Conservation (phyloP, 2,888 invertebrate genomes). For the Amblyteles armatorius region DNA sequence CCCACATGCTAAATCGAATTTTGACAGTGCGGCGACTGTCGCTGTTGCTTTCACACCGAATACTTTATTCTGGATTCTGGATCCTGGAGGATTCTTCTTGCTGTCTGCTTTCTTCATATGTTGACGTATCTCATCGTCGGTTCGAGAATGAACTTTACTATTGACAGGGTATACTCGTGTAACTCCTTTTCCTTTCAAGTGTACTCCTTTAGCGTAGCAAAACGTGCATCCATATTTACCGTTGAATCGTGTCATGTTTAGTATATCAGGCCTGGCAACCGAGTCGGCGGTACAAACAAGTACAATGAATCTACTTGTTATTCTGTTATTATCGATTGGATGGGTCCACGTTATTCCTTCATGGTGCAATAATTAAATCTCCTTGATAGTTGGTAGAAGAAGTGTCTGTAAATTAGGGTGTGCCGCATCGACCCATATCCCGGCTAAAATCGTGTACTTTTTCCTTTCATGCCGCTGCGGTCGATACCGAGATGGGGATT, state of each 20-base stretch:
- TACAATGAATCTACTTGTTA: slow-evolving; percentile 52
- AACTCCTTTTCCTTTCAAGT: neutral
- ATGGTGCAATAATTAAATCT: slow-evolving; percentile 29
- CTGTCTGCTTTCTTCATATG: slow-evolving; percentile 25
- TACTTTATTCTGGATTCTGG: neutral
- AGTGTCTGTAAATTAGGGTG: slow-evolving; percentile 37
- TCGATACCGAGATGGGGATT: no score
- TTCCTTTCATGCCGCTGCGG: slow-evolving; percentile 16
- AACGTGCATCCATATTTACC: slow-evolving; percentile 37
- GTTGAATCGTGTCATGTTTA: slow-evolving; percentile 58
- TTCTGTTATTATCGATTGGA: neutral
- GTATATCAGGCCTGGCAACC: slow-evolving; percentile 40
- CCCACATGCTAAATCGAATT: slow-evolving; percentile 24
- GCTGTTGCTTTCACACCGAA: slow-evolving; percentile 22
- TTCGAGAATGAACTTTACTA: neutral
- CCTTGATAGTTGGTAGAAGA: slow-evolving; percentile 16
- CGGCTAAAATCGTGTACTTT: slow-evolving; percentile 53
- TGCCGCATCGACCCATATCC: slow-evolving; percentile 56
- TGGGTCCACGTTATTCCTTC: slow-evolving; percentile 52
- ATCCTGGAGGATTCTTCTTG: no score
- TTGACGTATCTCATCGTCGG: slow-evolving; percentile 25
- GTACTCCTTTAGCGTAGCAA: slow-evolving; percentile 36
- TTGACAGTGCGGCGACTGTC: slow-evolving; percentile 5
- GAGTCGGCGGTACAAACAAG: slow-evolving; percentile 47
- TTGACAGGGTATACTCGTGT: slow-evolving; percentile 11